phyloP scores from a whole-genome alignment of 2,888 invertebrate genomes.

The Trimorus sp. region DNA sequence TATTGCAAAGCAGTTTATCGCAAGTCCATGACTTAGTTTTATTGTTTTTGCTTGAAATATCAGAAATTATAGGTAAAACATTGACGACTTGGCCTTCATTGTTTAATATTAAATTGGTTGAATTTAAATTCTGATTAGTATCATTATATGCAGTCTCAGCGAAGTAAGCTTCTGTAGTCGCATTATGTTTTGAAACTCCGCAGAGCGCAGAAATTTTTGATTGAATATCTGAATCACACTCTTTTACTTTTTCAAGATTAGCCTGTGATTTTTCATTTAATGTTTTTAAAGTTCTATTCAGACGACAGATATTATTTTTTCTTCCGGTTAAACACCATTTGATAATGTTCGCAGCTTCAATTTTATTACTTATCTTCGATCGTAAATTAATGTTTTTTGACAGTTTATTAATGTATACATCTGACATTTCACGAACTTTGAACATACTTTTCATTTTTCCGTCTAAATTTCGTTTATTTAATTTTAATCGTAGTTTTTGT shows the following conservation, averaged over 20 bases:
- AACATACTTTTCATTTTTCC: background rate
- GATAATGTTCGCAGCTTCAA: background rate
- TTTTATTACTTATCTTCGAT: background rate
- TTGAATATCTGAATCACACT: background rate
- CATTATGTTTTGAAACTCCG: background rate
- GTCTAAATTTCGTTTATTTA: background rate
- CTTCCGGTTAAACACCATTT: constrained; percentile 8
- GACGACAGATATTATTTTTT: constrained; percentile 2
- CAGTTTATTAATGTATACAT: background rate
- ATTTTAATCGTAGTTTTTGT: background rate
- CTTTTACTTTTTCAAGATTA: background rate
- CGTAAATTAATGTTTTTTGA: constrained; percentile 6
- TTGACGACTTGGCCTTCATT: background rate
- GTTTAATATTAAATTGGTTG: background rate
- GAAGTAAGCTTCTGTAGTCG: constrained; percentile 3
- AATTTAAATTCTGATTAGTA: too few relatives aligned
- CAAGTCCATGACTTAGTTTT: constrained; percentile 35
- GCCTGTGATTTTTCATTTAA: background rate
- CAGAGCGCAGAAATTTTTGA: background rate
- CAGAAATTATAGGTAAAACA: constrained; percentile 51
- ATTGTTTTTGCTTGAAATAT: constrained; percentile 42
- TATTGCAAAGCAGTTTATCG: constrained; percentile 18
- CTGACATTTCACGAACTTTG: background rate
- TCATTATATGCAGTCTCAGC: background rate
- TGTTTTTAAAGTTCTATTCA: background rate